Conservation (phyloP, 35 echinoderm and acorn worm genomes). For the Amphiura filiformis region DNA sequence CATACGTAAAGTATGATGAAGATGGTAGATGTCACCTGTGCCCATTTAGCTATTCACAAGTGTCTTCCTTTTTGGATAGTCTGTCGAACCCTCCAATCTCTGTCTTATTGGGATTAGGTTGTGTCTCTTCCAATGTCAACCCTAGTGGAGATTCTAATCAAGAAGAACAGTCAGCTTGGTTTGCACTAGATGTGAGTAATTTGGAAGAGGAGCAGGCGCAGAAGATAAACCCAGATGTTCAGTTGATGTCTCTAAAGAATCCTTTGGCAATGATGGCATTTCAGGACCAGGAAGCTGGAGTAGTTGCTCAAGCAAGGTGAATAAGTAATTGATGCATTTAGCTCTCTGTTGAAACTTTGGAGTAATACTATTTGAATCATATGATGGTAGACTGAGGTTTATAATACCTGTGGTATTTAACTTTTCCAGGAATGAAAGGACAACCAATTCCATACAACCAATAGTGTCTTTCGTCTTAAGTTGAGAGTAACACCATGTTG, state of each 20-base stretch:
- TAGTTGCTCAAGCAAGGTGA: conserved; percentile 62
- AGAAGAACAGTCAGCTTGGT: conserved; percentile 53
- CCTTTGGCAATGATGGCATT: conserved; percentile 66
- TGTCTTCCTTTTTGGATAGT: conserved; percentile 52
- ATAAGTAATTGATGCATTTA: too few species aligned
- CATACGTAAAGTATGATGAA: conserved; percentile 48
- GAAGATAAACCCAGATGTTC: conserved; percentile 39
- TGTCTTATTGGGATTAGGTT: conserved; percentile 72
- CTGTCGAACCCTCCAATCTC: conserved; percentile 23
- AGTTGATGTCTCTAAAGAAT: conserved; percentile 49
- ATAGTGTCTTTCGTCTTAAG: too few species aligned
- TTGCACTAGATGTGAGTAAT: conserved; percentile 73
- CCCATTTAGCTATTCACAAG: conserved; percentile 38
- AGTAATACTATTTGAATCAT: too few species aligned
- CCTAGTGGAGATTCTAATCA: background rate
- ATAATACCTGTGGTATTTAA: too few species aligned
- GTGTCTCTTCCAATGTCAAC: background rate
- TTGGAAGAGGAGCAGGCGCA: conserved; percentile 43
- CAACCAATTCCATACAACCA: too few species aligned
- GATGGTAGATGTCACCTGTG: conserved; percentile 59
- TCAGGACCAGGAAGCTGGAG: conserved; percentile 63
- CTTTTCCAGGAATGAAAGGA: too few species aligned
- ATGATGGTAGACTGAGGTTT: too few species aligned
- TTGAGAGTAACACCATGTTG: too few species aligned
- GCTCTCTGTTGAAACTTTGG: too few species aligned